Evolutionary conservation across 2,113 vertebrate species (phyloP).

Genomic region (Alethe castanea): DNA sequence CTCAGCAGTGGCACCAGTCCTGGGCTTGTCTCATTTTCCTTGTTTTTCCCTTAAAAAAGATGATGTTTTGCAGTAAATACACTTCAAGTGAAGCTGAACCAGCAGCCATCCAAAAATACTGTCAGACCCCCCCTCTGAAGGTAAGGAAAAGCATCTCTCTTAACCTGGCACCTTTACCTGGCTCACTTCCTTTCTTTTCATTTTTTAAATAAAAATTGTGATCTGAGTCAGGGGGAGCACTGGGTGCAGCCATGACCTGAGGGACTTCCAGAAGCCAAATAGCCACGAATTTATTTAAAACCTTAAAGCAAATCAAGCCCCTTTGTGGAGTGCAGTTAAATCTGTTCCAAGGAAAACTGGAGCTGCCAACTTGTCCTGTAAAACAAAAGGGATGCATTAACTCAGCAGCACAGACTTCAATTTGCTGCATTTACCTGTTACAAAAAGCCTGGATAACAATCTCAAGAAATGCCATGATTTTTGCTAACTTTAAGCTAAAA

Average conservation of each 20-base stretch:
- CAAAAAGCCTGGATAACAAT: background rate
- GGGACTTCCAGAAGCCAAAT: background rate
- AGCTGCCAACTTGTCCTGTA: background rate
- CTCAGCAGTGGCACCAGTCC: background rate
- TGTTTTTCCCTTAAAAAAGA: background rate
- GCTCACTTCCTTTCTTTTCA: background rate
- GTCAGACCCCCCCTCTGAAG: background rate
- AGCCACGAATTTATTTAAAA: background rate
- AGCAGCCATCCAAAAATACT: background rate
- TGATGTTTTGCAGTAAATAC: background rate
- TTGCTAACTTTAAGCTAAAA: background rate
- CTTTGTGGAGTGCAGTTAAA: background rate
- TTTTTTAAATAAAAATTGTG: background rate
- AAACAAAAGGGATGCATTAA: background rate
- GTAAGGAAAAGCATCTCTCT: background rate
- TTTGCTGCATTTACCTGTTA: rapidly evolving
- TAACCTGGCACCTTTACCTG: background rate
- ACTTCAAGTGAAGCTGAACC: background rate
- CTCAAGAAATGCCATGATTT: rapidly evolving
- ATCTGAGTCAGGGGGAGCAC: background rate
- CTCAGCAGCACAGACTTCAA: background rate
- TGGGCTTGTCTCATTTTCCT: background rate
- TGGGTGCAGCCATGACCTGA: background rate
- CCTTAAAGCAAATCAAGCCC: background rate
- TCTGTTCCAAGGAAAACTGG: background rate